phyloP scores from a whole-genome alignment of 2,113 vertebrate genomes.

The Epinephelus lanceolatus region DNA sequence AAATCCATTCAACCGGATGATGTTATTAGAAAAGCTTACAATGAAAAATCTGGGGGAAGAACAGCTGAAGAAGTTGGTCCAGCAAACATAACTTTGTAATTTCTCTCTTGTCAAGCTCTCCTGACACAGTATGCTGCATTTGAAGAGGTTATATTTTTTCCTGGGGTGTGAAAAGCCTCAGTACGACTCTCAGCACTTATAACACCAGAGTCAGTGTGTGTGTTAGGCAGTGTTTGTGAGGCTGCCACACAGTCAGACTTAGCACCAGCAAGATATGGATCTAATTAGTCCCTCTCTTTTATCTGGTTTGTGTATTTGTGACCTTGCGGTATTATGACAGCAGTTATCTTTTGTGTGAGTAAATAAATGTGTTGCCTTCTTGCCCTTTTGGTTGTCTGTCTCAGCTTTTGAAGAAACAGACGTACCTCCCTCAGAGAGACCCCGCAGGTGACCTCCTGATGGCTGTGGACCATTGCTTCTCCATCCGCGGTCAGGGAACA shows the following conservation, averaged over 20 bases:
- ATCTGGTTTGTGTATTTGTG: constrained; percentile 15
- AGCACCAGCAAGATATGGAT: constrained; percentile 15
- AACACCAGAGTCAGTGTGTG: not conserved
- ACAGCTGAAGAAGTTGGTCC: too few species aligned
- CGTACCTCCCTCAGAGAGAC: constrained; percentile 92
- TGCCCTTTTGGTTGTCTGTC: not conserved
- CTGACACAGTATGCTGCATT: not conserved
- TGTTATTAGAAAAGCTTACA: too few species aligned
- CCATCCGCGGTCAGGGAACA: constrained; percentile 96
- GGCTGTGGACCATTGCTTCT: constrained; percentile 98
- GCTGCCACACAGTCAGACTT: constrained; percentile 6
- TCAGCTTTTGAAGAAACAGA: constrained; percentile 93
- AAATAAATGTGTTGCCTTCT: not conserved
- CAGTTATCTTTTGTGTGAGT: not conserved
- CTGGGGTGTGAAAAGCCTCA: not conserved
- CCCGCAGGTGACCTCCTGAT: constrained; percentile 93
- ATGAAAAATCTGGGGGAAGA: too few species aligned
- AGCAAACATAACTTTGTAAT: not conserved
- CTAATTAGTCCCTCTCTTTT: not conserved
- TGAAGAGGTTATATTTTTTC: not conserved
- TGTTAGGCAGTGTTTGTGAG: constrained; percentile 2
- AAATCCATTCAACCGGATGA: too few species aligned
- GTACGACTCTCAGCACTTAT: not conserved
- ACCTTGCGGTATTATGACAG: constrained; percentile 30
- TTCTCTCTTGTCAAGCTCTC: not conserved